phyloP scores from a whole-genome alignment of 2,888 invertebrate species.

The Stegophylla sp. region DNA sequence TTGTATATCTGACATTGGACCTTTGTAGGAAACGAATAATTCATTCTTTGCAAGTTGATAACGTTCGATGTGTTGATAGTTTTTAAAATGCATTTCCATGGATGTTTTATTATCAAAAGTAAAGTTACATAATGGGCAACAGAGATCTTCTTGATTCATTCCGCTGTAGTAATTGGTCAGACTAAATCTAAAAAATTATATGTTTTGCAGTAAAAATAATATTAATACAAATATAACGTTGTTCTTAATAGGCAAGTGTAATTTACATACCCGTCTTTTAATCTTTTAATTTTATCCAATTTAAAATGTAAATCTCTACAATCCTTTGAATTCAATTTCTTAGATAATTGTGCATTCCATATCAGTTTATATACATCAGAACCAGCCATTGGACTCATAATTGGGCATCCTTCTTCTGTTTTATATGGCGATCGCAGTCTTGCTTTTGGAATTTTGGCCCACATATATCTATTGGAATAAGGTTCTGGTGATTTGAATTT shows the following conservation, averaged over 20 bases:
- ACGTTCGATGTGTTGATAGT: slow-evolving; percentile 34
- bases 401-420: slow-evolving; percentile 15
- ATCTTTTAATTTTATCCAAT: slow-evolving; percentile 45
- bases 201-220: not conserved
- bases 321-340: not conserved
- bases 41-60: slow-evolving; percentile 36
- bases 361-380: slow-evolving; percentile 52
- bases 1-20: slow-evolving; percentile 28
- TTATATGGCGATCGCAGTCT: slow-evolving; percentile 12
- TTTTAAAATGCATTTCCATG: slow-evolving; percentile 27
- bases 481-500: slow-evolving; percentile 38
- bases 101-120: slow-evolving; percentile 10
- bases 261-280: slow-evolving; percentile 28
- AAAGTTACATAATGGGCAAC: slow-evolving; percentile 34
- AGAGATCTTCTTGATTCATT: slow-evolving; percentile 6
- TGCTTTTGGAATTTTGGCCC: slow-evolving; percentile 29
- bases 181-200: slow-evolving; percentile 8
- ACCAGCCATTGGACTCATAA: slow-evolving; percentile 51
- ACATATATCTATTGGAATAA: not conserved
- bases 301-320: slow-evolving; percentile 26
- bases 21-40: not conserved
- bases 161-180: not conserved
- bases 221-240: not conserved
- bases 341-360: slow-evolving; percentile 19
- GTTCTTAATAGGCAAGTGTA: too few species aligned